Evolutionary conservation across 2,797 vertebrate species (phyloP).

Genomic region (Cheirogaleus major): DNA sequence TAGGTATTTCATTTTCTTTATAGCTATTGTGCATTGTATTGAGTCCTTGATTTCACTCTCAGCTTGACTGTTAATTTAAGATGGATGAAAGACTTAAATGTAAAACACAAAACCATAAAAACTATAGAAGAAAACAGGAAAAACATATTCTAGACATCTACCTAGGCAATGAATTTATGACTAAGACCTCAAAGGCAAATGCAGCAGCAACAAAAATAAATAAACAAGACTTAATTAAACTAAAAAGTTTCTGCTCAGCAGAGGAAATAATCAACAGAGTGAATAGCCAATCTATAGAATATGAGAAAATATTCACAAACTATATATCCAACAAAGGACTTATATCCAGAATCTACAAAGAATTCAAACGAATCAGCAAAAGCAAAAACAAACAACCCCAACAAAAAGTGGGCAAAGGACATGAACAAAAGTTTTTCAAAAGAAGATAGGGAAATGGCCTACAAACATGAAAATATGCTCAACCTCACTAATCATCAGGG

Average conservation of each 20-base stretch:
- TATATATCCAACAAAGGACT: background rate
- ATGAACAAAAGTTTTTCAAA: background rate
- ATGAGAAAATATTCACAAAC: background rate
- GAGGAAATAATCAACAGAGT: background rate
- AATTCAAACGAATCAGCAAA: background rate
- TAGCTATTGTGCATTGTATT: background rate
- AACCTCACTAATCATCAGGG: background rate
- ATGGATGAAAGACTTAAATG: background rate
- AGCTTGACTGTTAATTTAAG: background rate
- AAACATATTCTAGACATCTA: background rate
- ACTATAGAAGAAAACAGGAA: background rate
- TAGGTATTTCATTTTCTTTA: background rate
- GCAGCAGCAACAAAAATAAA: background rate
- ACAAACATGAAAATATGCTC: background rate
- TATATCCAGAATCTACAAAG: background rate
- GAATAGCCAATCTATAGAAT: background rate
- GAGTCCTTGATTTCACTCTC: background rate
- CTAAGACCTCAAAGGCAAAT: background rate
- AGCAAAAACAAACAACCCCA: background rate
- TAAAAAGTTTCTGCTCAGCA: background rate
- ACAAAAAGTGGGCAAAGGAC: background rate
- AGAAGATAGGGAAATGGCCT: background rate
- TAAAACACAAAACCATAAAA: background rate
- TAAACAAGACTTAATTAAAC: background rate
- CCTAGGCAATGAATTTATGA: background rate